Conservation (phyloP, 37 sponge, comb jelly and placozoan genomes). For the Beroe forskalii region DNA sequence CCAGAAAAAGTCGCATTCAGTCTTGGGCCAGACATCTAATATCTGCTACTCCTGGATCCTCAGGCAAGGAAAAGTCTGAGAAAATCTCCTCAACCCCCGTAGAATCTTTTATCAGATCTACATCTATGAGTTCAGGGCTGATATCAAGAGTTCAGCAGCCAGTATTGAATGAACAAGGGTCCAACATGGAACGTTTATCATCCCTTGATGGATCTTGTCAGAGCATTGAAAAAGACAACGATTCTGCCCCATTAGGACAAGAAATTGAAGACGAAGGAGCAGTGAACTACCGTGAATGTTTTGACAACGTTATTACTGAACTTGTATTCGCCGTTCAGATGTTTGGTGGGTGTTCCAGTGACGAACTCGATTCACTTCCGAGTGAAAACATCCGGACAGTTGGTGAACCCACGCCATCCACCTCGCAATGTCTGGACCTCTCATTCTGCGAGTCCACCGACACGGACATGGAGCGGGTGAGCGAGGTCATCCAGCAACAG, state of each 20-base stretch:
- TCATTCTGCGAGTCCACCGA: neutral
- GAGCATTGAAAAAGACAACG: too few species aligned
- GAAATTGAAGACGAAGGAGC: neutral
- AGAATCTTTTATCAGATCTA: neutral
- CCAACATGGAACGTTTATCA: neutral
- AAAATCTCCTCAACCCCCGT: neutral
- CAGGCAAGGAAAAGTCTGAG: neutral
- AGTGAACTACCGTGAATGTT: neutral
- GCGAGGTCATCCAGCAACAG: conserved; percentile 34
- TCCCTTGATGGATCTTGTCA: neutral
- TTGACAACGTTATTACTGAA: neutral
- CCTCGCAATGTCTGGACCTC: neutral
- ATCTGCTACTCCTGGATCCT: neutral
- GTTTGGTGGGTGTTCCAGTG: neutral
- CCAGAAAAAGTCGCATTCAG: neutral
- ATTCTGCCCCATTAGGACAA: too few species aligned
- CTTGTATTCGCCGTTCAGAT: conserved; percentile 13
- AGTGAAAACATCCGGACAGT: neutral
- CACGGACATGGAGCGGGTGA: neutral
- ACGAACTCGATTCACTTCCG: neutral
- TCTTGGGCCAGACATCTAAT: conserved; percentile 29
- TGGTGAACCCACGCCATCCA: conserved; percentile 36
- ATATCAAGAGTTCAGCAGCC: too few species aligned
- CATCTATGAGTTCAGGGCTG: too few species aligned
- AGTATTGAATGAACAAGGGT: neutral